Base-by-base conservation (phyloP, 2,797 vertebrate genomes). In the Helarctos malayanus region DNA sequence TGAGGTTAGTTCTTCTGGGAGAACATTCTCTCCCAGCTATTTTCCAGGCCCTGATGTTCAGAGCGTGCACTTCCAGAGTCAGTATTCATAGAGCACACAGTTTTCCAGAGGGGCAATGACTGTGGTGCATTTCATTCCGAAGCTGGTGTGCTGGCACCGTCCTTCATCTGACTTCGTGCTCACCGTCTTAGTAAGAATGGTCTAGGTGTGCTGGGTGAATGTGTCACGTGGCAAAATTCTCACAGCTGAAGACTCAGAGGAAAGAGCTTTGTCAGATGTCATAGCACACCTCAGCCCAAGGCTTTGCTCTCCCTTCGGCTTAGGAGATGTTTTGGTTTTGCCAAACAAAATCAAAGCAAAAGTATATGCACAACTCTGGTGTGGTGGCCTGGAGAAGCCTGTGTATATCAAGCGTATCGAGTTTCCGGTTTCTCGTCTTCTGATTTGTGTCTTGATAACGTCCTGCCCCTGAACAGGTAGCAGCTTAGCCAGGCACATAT, bases 341-440 rank as follows among this genome's bases (percentile, higher is more conserved):
- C 57, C 54, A 91, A 27, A 38, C 61, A 91, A 29, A 45, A 4
- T 87, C 83, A 95, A 85, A 86, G 56, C 86, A 88, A 84, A 92
- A 68, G 12, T 25, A 10, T 21, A 61, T 5, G 45, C 9, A 54
- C 19, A 27, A 47, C 38, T 19, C 15, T 25, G 5, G 47, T 29
- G 0, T 45, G 18, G 8, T 32, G n/a, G 14, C 21, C 81, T 52
- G 54, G 75, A 82, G 87, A 90, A 49, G 14, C 38, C 38, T 19
- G 0, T 2, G 19, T 56, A 35, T 16, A 15, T 2, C 13, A 21
- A 59, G 8, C 15, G 23, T 13, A 1, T 12, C 12, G 7, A 25
- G 63, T 23, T 71, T 52, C 80, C 29, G 6, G 3, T 54, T 54
- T 83, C 63, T 38, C 11, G 63, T 82, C 47, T 84, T 93, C n/a